Percentiles rank a stretch among this genome's conserved stretches.
These are phyloP conservation scores for Delichon dasypus DNA, from an alignment of 2,797 vertebrate species.

Conservation along the genomic window DNA sequence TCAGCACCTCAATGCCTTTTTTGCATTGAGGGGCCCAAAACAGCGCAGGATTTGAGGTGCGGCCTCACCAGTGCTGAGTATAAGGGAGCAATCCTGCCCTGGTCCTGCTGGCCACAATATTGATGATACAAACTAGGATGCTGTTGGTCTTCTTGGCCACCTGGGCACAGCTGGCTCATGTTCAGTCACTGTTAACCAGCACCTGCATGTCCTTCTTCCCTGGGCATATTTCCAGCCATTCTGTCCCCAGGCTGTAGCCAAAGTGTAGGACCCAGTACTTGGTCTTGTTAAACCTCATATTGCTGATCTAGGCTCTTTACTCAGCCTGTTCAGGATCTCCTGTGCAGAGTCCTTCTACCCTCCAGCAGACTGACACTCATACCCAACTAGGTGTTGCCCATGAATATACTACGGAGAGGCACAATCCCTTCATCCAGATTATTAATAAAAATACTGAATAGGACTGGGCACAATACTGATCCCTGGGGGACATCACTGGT, in stretches of 20 bases:
- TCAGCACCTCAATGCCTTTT: neutral
- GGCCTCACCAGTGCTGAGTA: neutral
- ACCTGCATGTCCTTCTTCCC: neutral
- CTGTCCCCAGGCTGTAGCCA: neutral
- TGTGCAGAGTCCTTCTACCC: neutral
- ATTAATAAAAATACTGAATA: neutral
- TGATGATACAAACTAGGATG: neutral
- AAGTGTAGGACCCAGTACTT: neutral
- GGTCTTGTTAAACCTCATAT: neutral
- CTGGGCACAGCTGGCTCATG: neutral
- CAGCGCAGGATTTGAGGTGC: neutral
- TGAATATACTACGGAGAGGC: neutral
- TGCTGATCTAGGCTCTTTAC: neutral
- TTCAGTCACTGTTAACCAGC: neutral
- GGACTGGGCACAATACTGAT: neutral
- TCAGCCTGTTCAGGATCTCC: neutral
- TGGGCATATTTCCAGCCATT: neutral
- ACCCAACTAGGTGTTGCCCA: neutral
- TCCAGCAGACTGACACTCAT: fast-evolving
- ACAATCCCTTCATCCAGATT: neutral
- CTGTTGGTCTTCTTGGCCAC: neutral
- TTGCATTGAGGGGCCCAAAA: neutral
- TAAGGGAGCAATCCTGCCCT: neutral
- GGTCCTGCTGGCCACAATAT: neutral
- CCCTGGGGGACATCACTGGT: neutral